Conservation (phyloP, 2,888 invertebrate genomes). For the Eupeodes luniger region DNA sequence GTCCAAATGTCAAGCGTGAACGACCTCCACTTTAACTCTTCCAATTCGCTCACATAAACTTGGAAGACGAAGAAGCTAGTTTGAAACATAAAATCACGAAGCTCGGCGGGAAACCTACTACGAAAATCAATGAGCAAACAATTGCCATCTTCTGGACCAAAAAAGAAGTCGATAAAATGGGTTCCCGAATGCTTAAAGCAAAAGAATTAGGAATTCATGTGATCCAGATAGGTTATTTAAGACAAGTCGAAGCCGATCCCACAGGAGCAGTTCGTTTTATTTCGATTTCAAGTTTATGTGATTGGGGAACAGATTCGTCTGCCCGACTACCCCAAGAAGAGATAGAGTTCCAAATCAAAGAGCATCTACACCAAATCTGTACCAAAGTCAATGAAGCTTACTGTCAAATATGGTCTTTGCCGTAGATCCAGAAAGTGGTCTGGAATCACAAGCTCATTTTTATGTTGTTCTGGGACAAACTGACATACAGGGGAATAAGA, state of each 20-base stretch:
- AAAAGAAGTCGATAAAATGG: slow-evolving; percentile 89
- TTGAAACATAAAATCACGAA: slow-evolving; percentile 89
- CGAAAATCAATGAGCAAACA: slow-evolving; percentile 87
- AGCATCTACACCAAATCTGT: slow-evolving; percentile 86
- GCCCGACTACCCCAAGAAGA: slow-evolving; percentile 84
- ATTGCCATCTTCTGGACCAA: slow-evolving; percentile 91
- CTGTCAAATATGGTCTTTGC: slow-evolving; percentile 93
- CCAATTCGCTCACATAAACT: slow-evolving; percentile 89
- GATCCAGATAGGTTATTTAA: slow-evolving; percentile 90
- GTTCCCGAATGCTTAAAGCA: slow-evolving; percentile 88
- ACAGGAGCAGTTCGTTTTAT: slow-evolving; percentile 87
- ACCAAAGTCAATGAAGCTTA: slow-evolving; percentile 88
- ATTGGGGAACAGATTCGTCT: slow-evolving; percentile 91
- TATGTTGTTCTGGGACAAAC: slow-evolving; percentile 92
- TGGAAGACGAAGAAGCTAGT: slow-evolving; percentile 86
- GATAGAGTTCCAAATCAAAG: slow-evolving; percentile 86
- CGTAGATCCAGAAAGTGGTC: slow-evolving; percentile 95
- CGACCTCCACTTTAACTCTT: slow-evolving; percentile 90
- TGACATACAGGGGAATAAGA: slow-evolving; percentile 93
- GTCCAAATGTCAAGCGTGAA: slow-evolving; percentile 88
- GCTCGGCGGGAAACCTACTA: slow-evolving; percentile 90
- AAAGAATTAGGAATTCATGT: slow-evolving; percentile 90
- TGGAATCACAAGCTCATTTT: slow-evolving; percentile 93
- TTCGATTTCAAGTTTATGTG: slow-evolving; percentile 89
- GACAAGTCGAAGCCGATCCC: slow-evolving; percentile 87